Base-by-base conservation (phyloP, 2,113 vertebrate species). In the Chelonoidis abingdonii region DNA sequence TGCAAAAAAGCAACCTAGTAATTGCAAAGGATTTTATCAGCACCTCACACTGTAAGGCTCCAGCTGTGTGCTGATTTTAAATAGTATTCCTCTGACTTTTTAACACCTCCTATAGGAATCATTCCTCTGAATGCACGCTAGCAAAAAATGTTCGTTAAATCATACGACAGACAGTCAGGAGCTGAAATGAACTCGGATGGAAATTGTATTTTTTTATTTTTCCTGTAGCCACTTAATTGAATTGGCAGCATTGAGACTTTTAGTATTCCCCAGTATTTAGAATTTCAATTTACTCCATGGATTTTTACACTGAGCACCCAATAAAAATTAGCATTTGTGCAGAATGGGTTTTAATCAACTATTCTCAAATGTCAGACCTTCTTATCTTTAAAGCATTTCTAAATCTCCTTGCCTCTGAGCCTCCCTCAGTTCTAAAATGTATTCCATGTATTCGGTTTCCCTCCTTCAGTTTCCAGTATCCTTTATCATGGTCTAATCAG, bases 331-430 rank as follows among this genome's bases (percentile, higher is more conserved):
- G 94, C 97, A 94, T 98, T 98, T 98, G 90, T 95, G 94, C 95
- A 35, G 78, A 97, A 98, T 94, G 97, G 96, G 95, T 98, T 98
- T 97, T 97, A 98, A 98, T 97, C 97, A 98, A 90, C 94, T 53
- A 4, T 95, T 96, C 92, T 96, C 92, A 80, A 90, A 90, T 53
- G 86, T 95, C 93, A 97, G 69, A 44, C 59, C 83, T 91, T 89
- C 92, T 97, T 94, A 91, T 95, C 93, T 96, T 84, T 88, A 78
- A 98, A 97, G 90, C 44, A 83, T 38, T 89, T 87, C 44, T 83
- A 94, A 96, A 96, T 88, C 97, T 97, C 86, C 80, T 93, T 9
- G 10, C 80, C 89, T 6, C 14, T 56, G 17, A 86, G 44, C 44
- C 54, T 87, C 54, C 56, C 80, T 49, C 47, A 57, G 76, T 89